Conservation (phyloP, 1,140 invertebrate species). For the Rhopalosiphum padi region DNA sequence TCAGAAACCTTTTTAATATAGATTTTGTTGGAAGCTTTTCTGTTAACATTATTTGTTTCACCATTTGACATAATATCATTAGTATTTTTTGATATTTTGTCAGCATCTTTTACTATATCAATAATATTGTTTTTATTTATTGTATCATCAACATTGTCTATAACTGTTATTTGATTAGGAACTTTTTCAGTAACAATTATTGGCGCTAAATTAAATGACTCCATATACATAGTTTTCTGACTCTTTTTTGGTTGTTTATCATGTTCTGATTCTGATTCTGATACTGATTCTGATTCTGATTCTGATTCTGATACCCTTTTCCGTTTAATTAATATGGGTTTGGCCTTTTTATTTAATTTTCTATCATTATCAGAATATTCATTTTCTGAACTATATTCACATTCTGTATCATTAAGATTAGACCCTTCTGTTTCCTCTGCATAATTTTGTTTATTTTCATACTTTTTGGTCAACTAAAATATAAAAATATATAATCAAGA, state of each 20-base stretch:
- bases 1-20: not conserved
- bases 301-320: not conserved
- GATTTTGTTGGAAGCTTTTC: not conserved
- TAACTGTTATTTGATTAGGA: not conserved
- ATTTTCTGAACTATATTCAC: slow-evolving; percentile 21
- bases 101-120: too few species aligned
- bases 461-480: slow-evolving; percentile 26
- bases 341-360: not conserved
- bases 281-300: not conserved
- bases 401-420: slow-evolving; percentile 35
- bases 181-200: not conserved
- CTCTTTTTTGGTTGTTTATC: not conserved
- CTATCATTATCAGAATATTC: not conserved
- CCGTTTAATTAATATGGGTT: not conserved
- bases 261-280: not conserved
- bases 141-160: not conserved
- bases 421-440: slow-evolving; percentile 29
- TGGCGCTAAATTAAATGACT: slow-evolving; percentile 34
- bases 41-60: too few species aligned
- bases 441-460: slow-evolving; percentile 24
- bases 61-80: too few species aligned
- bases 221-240: slow-evolving; percentile 14
- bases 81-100: too few species aligned
- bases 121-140: not conserved
- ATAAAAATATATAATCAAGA: not conserved